A percentile compares a stretch with the other conserved stretches of the same genome.
These are phyloP conservation scores for Tuberolachnus salignus DNA, from an alignment of 2,888 invertebrate genomes.

Conservation along the genomic window DNA sequence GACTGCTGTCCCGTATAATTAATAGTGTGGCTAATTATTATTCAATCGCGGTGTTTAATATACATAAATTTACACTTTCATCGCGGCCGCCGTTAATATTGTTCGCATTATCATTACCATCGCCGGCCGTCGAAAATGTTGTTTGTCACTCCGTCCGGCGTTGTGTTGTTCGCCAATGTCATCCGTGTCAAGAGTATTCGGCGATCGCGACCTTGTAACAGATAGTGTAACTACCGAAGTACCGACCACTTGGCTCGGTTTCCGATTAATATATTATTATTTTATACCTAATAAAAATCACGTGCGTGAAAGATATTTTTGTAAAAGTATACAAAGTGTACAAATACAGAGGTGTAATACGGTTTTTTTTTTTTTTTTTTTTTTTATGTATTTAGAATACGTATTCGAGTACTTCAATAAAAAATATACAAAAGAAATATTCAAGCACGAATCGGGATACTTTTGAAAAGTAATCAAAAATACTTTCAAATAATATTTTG, in stretches of 20 bases:
- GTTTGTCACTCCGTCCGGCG: constrained; percentile 21
- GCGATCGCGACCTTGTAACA: constrained; percentile 38
- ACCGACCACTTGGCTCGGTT: not conserved
- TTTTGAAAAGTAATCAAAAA: not conserved
- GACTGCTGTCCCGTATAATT: too few relatives aligned
- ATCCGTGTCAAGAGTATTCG: constrained; percentile 39
- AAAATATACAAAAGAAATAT: too few relatives aligned
- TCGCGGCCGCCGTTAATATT: not conserved
- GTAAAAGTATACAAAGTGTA: too few relatives aligned
- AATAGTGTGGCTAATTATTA: too few relatives aligned
- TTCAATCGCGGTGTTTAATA: too few relatives aligned
- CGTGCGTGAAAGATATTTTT: too few relatives aligned
- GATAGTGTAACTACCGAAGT: constrained; percentile 4
- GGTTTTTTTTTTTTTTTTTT: not conserved
- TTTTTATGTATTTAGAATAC: too few relatives aligned
- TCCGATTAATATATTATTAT: not conserved
- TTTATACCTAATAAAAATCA: too few relatives aligned
- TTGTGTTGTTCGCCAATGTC: constrained; percentile 35
- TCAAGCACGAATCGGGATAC: too few relatives aligned
- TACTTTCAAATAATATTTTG: not conserved
- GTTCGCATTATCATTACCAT: not conserved
- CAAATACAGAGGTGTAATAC: not conserved
- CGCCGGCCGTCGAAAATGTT: not conserved
- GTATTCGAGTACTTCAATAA: too few relatives aligned
- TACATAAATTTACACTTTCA: not conserved